Evolutionary conservation across 2,113 vertebrate genomes (phyloP).

Genomic region (Pogona vitticeps): DNA sequence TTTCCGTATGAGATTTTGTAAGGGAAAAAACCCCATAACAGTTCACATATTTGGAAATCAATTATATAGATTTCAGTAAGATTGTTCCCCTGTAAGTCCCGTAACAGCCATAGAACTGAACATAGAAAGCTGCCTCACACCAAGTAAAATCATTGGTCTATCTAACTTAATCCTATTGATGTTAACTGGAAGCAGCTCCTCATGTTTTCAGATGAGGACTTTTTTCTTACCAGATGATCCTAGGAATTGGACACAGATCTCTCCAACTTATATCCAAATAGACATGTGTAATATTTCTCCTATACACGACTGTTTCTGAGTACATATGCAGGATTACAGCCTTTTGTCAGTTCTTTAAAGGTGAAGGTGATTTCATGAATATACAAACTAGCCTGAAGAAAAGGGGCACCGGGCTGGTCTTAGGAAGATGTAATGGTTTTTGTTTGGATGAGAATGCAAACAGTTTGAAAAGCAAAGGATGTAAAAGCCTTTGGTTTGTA

Average conservation of each 20-base stretch:
- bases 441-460: slow-evolving; percentile 2
- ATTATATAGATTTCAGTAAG: not conserved
- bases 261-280: not conserved
- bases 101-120: not conserved
- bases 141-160: too few relatives aligned
- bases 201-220: too few relatives aligned
- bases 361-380: not conserved
- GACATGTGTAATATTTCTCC: not conserved
- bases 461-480: not conserved
- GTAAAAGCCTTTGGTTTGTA: not conserved
- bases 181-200: too few relatives aligned
- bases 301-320: too few relatives aligned
- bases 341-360: not conserved
- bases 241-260: too few relatives aligned
- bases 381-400: not conserved
- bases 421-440: not conserved
- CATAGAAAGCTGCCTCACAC: too few relatives aligned
- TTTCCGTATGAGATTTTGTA: too few relatives aligned
- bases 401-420: not conserved
- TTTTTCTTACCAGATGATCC: too few relatives aligned
- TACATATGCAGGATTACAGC: not conserved
- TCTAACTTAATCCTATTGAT: too few relatives aligned
- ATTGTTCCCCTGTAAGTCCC: not conserved
- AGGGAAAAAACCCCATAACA: too few relatives aligned
- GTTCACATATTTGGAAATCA: not conserved